A percentile compares a stretch with the other conserved stretches of the same genome.
phyloP scores from a whole-genome alignment of 2,797 vertebrate genomes.

The Acrossocheilus fasciatus region DNA sequence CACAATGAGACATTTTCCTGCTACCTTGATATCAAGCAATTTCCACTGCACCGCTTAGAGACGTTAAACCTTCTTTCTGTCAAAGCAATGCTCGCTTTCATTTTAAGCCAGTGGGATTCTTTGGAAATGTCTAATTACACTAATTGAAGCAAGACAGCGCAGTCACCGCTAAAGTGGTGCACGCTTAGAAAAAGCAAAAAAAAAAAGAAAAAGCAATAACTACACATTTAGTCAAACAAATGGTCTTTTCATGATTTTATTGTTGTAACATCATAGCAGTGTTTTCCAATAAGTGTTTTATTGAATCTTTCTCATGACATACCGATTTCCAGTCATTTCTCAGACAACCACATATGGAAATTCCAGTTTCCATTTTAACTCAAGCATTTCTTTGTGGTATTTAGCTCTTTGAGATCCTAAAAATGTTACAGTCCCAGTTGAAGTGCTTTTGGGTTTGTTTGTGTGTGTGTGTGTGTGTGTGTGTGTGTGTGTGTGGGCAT shows the following conservation, averaged over 20 bases:
- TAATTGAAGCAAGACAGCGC: conserved; percentile 12
- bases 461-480: neutral
- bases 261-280: neutral
- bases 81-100: conserved; percentile 5
- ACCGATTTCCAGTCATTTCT: neutral
- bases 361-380: neutral
- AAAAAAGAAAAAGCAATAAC: neutral
- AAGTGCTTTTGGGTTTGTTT: neutral
- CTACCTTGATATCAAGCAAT: neutral
- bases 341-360: neutral
- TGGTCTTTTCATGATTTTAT: neutral
- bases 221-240: neutral
- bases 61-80: conserved; percentile 16
- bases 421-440: conserved; percentile 7
- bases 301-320: neutral
- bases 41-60: neutral
- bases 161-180: neutral
- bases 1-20: conserved; percentile 4
- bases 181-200: neutral
- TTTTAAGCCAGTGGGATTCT: conserved; percentile 20
- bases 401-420: neutral
- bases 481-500: no score
- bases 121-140: conserved; percentile 27
- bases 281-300: neutral
- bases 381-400: neutral